Evolutionary conservation across 2,113 vertebrate genomes (phyloP).

Genomic region (Hemiprocne comata): DNA sequence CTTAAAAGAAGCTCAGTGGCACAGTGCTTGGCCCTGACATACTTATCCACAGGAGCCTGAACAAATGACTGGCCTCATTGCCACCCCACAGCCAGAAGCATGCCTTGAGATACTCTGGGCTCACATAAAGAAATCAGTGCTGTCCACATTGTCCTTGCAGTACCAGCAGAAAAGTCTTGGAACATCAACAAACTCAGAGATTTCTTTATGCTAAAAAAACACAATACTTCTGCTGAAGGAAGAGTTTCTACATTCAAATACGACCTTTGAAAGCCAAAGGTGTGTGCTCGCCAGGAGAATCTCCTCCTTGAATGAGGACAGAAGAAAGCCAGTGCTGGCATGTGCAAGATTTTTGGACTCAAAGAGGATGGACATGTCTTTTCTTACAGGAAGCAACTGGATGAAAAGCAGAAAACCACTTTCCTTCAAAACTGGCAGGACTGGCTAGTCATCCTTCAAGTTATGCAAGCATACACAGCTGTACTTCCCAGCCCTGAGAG

Average conservation of each 20-base stretch:
- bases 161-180: neutral
- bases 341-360: neutral
- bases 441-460: neutral
- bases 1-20: conserved; percentile 21
- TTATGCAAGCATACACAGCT: neutral
- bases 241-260: neutral
- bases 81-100: neutral
- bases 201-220: conserved; percentile 5
- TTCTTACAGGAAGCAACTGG: neutral
- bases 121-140: neutral
- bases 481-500: neutral
- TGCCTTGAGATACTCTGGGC: neutral
- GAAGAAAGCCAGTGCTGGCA: neutral
- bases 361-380: neutral
- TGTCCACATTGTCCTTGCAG: neutral
- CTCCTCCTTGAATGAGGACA: neutral
- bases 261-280: neutral
- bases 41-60: neutral
- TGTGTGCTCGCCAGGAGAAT: neutral
- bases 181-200: neutral
- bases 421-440: neutral
- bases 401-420: neutral
- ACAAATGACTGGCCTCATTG: neutral
- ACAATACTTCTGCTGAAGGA: neutral
- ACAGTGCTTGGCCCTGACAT: neutral